Base-by-base conservation (phyloP, 2,797 vertebrate species). In the Sebastolobus alascanus region DNA sequence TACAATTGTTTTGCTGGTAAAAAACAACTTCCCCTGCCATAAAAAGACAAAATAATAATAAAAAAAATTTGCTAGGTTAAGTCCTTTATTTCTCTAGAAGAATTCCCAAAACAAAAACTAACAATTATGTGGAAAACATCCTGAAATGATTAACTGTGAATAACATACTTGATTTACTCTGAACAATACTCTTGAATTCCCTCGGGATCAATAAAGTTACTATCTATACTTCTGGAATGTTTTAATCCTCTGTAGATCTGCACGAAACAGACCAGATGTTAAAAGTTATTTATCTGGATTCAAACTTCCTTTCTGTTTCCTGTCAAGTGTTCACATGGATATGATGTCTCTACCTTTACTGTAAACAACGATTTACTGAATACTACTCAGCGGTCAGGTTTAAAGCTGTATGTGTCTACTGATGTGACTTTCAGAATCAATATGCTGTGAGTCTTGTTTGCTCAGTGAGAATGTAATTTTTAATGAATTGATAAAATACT, bases 401-500 rank as follows among this genome's bases (percentile, higher is more conserved):
- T 60, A 68, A 73, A 63, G n/a, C 2, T 50, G 65, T 3, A 10
- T 43, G 43, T 64, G 54, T 80, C 72, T 60, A 56, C 31, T 68
- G 58, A 60, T 72, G 65, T 31, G 65, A 73, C 58, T 77, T 66
- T 55, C 64, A 79, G 35, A 67, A 5, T 29, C 61, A 70, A 33
- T 25, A 2, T 37, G n/a, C n/a, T 50, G 1, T 9, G 3, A 64
- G 38, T 56, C 33, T 65, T 82, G 58, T 84, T 87, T 84, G 13
- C 56, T 80, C 74, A 74, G 66, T 56, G 82, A 25, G 78, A 91
- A 88, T 90, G 65, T 73, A 6, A 2, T 67, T 84, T 87, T 68
- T 81, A 63, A 87, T 82, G 66, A 87, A 82, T 50, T 80, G 80
- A 76, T 86, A 75, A 82, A 84, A 78, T 31, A 60, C 50, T 76